Evolutionary conservation across 2,113 vertebrate species (phyloP).

Genomic region (Ranitomeya variabilis): DNA sequence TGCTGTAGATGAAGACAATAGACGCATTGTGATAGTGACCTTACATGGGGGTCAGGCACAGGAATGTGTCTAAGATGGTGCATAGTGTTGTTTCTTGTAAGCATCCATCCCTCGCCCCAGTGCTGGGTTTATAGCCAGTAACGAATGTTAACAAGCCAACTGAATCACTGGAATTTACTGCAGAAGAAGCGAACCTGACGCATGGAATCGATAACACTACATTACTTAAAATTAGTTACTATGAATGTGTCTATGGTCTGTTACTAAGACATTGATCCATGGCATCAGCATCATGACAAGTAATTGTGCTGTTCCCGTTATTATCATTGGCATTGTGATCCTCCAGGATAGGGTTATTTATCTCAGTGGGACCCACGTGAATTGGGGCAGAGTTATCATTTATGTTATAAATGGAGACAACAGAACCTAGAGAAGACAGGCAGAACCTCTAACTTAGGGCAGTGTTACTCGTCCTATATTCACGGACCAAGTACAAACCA

Average conservation of each 20-base stretch:
- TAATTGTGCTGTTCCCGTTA: not conserved
- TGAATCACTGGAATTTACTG: constrained; percentile 12
- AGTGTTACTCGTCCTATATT: no score
- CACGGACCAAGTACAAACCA: no score
- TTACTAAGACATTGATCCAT: not conserved
- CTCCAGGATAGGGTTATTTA: not conserved
- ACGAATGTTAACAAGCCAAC: not conserved
- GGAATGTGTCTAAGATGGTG: not conserved
- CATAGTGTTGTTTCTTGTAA: not conserved
- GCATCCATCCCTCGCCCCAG: not conserved
- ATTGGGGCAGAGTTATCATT: no score
- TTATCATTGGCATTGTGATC: not conserved
- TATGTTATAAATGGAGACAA: no score
- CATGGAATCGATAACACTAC: not conserved
- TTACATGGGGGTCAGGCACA: not conserved
- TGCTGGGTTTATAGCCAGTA: not conserved
- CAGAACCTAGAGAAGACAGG: no score
- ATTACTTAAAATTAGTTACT: constrained; percentile 21
- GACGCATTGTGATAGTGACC: not conserved
- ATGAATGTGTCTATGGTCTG: not conserved
- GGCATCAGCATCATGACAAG: not conserved
- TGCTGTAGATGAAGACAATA: not conserved
- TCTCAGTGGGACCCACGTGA: not conserved
- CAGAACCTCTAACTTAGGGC: no score
- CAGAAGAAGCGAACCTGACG: constrained; percentile 6